Evolutionary conservation across 2,888 invertebrate species (phyloP).

Genomic region (Antheraea assamensis): DNA sequence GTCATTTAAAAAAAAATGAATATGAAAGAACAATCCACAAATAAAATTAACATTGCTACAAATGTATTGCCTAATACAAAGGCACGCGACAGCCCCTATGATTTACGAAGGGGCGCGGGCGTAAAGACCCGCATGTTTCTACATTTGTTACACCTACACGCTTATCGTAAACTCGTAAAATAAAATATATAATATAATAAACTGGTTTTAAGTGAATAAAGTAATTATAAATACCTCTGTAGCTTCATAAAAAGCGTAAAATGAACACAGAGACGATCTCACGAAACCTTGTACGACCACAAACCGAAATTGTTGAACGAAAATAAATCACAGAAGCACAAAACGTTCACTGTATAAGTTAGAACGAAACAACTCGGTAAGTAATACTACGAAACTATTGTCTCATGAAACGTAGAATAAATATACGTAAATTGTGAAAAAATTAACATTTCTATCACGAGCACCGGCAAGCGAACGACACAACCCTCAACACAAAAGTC

Average conservation of each 20-base stretch:
- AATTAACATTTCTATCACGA: slow-evolving; percentile 64
- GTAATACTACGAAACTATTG: slow-evolving; percentile 55
- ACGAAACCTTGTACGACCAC: slow-evolving; percentile 76
- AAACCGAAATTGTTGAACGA: slow-evolving; percentile 60
- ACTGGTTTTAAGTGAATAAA: slow-evolving; percentile 22
- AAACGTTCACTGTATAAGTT: slow-evolving; percentile 52
- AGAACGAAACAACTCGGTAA: slow-evolving; percentile 50
- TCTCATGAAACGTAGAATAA: slow-evolving; percentile 68
- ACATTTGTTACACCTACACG: slow-evolving; percentile 31
- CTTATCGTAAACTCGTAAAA: slow-evolving; percentile 35
- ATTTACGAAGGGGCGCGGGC: slow-evolving; percentile 42
- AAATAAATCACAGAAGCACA: slow-evolving; percentile 66
- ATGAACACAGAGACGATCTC: slow-evolving; percentile 49
- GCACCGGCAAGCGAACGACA: slow-evolving; percentile 53
- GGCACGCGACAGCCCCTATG: slow-evolving; percentile 34
- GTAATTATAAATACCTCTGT: slow-evolving; percentile 51
- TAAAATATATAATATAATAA: slow-evolving; percentile 8
- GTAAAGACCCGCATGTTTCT: slow-evolving; percentile 26
- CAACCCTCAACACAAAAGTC: slow-evolving; percentile 66
- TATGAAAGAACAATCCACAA: not conserved
- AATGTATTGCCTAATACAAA: not conserved
- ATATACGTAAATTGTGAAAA: slow-evolving; percentile 56
- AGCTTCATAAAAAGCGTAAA: slow-evolving; percentile 41
- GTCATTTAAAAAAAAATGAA: not conserved
- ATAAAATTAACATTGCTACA: not conserved